These are phyloP conservation scores for Daptonema setosum DNA, from an alignment of 2,888 invertebrate genomes.

Conservation along the genomic window DNA sequence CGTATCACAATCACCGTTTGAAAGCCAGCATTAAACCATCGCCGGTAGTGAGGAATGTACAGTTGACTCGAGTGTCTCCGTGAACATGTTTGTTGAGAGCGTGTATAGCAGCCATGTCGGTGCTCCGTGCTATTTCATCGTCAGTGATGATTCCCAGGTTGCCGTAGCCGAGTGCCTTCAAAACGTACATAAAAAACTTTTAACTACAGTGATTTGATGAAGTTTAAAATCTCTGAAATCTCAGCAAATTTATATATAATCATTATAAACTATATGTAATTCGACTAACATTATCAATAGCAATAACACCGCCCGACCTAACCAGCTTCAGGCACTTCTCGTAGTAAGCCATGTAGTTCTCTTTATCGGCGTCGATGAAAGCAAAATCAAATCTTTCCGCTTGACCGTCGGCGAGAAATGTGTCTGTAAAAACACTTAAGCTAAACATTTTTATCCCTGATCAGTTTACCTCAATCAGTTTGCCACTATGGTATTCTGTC, in stretches of 20 bases:
- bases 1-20: slow-evolving; percentile 12
- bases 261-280: too few species aligned
- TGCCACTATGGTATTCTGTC: too few species aligned
- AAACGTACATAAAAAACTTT: too few species aligned
- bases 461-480: too few species aligned
- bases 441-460: too few species aligned
- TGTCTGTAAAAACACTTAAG: slow-evolving; percentile 11
- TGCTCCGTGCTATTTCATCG: too few species aligned
- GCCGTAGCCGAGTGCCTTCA: background rate
- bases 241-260: too few species aligned
- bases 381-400: slow-evolving; percentile 26
- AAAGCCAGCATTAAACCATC: slow-evolving; percentile 21
- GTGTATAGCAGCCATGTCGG: too few species aligned
- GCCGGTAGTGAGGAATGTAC: slow-evolving; percentile 19
- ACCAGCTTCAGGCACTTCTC: slow-evolving; percentile 27
- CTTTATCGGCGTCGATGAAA: slow-evolving; percentile 31
- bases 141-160: too few species aligned
- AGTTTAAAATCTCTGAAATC: too few species aligned
- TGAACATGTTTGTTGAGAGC: slow-evolving; percentile 13
- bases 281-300: slow-evolving; percentile 31
- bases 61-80: slow-evolving; percentile 16
- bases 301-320: slow-evolving; percentile 29
- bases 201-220: too few species aligned
- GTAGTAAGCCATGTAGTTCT: slow-evolving; percentile 29
- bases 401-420: slow-evolving; percentile 19